A percentile compares a stretch with the other conserved stretches of the same genome.
These are phyloP conservation scores for Callyntrura sp. DNA, from an alignment of 2,888 invertebrate genomes.

Conservation along the genomic window DNA sequence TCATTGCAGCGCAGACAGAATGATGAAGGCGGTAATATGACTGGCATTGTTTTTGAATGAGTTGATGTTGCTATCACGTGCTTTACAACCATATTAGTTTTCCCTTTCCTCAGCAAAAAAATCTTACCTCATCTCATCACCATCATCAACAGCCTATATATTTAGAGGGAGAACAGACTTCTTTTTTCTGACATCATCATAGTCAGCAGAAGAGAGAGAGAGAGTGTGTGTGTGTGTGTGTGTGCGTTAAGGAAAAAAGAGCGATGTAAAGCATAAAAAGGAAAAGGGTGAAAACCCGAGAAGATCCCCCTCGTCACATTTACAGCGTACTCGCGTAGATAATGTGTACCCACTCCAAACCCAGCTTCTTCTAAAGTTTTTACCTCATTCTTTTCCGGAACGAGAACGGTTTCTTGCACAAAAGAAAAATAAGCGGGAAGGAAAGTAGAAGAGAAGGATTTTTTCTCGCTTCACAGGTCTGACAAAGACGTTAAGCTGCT, in stretches of 20 bases:
- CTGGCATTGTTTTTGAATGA: slow-evolving; percentile 39
- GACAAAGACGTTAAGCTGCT: slow-evolving; percentile 67
- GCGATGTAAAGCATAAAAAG: slow-evolving; percentile 13
- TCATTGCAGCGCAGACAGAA: slow-evolving; percentile 10
- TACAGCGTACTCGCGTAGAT: slow-evolving; percentile 20
- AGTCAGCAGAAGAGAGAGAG: slow-evolving; percentile 3
- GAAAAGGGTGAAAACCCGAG: slow-evolving; percentile 58
- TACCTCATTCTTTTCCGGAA: background rate
- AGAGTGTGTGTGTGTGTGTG: too few species aligned
- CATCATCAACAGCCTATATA: background rate
- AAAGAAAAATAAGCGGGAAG: background rate
- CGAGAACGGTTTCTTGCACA: slow-evolving; percentile 17
- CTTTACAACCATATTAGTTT: slow-evolving; percentile 57
- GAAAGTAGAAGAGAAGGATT: slow-evolving; percentile 37
- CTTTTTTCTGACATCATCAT: background rate
- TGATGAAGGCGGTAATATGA: slow-evolving; percentile 31
- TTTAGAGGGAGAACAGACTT: background rate
- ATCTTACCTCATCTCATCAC: slow-evolving; percentile 4
- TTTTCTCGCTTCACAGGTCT: slow-evolving; percentile 64
- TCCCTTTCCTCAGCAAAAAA: slow-evolving; percentile 16
- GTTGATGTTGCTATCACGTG: slow-evolving; percentile 67
- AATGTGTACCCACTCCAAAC: background rate
- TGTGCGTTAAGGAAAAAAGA: background rate
- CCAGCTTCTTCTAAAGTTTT: background rate
- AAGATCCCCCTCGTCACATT: slow-evolving; percentile 45